Evolutionary conservation across 2,113 vertebrate genomes (phyloP), one percentile per base, ranked within the genome.

Genomic region (Perca flavescens): DNA sequence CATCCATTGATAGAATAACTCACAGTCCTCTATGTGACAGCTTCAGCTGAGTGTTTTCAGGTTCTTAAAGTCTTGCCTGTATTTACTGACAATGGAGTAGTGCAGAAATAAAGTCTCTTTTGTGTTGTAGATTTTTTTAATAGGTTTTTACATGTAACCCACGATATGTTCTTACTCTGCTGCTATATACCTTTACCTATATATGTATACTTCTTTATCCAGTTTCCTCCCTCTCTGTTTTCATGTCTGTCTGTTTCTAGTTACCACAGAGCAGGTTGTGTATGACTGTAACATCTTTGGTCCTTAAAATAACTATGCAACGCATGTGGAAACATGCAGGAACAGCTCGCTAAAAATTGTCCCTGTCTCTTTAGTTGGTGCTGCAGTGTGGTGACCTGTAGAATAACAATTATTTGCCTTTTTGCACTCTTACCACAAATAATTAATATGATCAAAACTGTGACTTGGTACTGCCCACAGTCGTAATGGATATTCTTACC

Each of bases 301-400:
- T 68, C 36, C n/a, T 74, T 13, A 58, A 81, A 83, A 79, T 57
- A 74, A 61, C 56, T 47, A 17, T 68, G 25, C 25, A 25, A 0
- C 16, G 15, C 36, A 85, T 79, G 53, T 77, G 70, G 47, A 69
- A 76, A 52, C 19, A 21, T 47, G 9, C 19, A 73, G 57, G 54
- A 58, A 65, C n/a, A 43, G 12, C 22, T 12, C 2, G 1, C 54
- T 11, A 56, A 75, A 50, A 62, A 47, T 74, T 15, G 19, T 6
- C 11, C 16, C 8, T 8, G 2, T 50, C 49, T 62, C n/a, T 14
- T 65, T 34, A 10, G 63, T 79, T 31, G 6, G 13, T 65, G 63
- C 77, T 85, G 75, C 67, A 83, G 49, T 71, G 53, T 83, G 34
- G 10, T 73, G 80, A 84, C 67, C 75, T 78, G 49, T 72, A 78